A percentile compares a stretch with the other conserved stretches of the same genome.
phyloP scores from a whole-genome alignment of 64 coral and sea anemone genomes.

The Montipora efflorescens region DNA sequence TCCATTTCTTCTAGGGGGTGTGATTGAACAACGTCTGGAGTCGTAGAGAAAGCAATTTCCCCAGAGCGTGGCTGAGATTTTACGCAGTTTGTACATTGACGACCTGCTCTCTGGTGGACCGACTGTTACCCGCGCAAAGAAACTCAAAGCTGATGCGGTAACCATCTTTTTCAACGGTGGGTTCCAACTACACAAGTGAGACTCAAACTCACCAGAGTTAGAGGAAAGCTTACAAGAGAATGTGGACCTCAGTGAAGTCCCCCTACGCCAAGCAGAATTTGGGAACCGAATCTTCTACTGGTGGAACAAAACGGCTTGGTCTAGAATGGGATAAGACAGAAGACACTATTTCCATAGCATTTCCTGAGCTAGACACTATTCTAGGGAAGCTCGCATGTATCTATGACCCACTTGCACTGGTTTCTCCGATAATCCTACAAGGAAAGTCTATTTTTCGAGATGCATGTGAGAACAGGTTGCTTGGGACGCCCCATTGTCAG shows the following conservation, averaged over 20 bases:
- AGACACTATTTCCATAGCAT: background rate
- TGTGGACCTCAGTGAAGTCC: background rate
- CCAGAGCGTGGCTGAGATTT: conserved; percentile 29
- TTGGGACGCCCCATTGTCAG: conserved; percentile 16
- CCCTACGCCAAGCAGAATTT: conserved; percentile 46
- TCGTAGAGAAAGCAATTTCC: background rate
- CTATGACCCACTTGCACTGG: conserved; percentile 19
- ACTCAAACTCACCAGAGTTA: conserved; percentile 22
- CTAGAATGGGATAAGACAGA: conserved; percentile 21
- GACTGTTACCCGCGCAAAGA: conserved; percentile 4
- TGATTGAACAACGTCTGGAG: conserved; percentile 32
- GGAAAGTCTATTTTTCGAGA: conserved; percentile 5
- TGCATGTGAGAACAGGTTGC: conserved; percentile 6
- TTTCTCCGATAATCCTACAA: background rate
- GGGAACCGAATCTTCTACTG: background rate
- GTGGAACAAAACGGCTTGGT: conserved; percentile 1
- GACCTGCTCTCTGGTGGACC: conserved; percentile 19
- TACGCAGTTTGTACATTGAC: conserved; percentile 20
- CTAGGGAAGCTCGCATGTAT: conserved; percentile 28
- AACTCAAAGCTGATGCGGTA: conserved; percentile 15
- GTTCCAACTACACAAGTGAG: conserved; percentile 37
- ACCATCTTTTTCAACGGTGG: background rate
- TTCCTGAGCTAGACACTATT: conserved; percentile 25
- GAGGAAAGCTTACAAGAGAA: background rate
- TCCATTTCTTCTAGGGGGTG: conserved; percentile 40